These are phyloP conservation scores for Euphydryas editha DNA, from an alignment of 2,888 invertebrate species.

Conservation along the genomic window DNA sequence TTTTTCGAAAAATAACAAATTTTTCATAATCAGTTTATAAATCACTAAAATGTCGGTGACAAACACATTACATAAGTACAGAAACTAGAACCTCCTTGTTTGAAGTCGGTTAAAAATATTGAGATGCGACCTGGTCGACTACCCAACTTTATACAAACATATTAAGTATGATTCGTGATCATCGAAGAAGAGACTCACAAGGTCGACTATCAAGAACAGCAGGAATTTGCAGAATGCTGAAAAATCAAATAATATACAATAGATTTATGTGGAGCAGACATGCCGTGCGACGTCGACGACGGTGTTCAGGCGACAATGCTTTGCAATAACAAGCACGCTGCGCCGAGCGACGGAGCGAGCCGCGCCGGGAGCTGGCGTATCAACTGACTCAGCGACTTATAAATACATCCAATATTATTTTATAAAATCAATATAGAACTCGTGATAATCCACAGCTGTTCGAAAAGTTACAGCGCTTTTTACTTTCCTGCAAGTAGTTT, in stretches of 20 bases:
- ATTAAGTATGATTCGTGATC: neutral
- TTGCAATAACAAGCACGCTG: neutral
- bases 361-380: neutral
- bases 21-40: too few relatives aligned
- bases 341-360: neutral
- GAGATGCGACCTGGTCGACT: too few relatives aligned
- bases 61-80: too few relatives aligned
- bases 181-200: constrained; percentile 5
- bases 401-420: neutral
- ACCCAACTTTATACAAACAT: too few relatives aligned
- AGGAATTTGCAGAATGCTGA: constrained; percentile 7
- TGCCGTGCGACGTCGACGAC: neutral
- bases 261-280: constrained; percentile 7
- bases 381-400: constrained; percentile 3
- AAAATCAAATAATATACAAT: constrained; percentile 17
- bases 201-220: constrained; percentile 3
- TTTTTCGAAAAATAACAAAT: too few relatives aligned
- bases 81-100: too few relatives aligned
- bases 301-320: neutral
- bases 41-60: too few relatives aligned
- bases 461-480: neutral
- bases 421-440: neutral
- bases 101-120: too few relatives aligned
- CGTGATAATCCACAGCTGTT: neutral
- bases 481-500: neutral